Evolutionary conservation across 2,113 vertebrate species (phyloP), one percentile per base, ranked within the genome.

Genomic region (Phrynosoma platyrhinos): DNA sequence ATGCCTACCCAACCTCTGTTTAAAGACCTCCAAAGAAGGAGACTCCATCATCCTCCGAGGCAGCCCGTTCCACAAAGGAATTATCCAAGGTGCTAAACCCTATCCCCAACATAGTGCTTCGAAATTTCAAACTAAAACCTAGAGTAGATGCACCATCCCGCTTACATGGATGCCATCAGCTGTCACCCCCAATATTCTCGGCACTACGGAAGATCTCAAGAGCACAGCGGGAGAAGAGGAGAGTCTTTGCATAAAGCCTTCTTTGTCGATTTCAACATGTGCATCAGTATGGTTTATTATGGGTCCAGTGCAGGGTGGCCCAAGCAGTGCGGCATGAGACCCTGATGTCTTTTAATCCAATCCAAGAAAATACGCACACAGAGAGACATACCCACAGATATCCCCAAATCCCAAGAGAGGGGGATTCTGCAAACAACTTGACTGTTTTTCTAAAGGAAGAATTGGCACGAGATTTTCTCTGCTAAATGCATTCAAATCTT

Each of bases 391-490:
- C 18, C 14, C 18, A 16, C 55, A 58, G 74, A 42, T 18, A 88
- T 42, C 81, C 64, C 47, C 9, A 1, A 9, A 64, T 84, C 87
- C 74, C 75, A 58, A 1, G 64, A 14, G 81, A 79, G 64, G 47
- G 62, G 32, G 3, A 30, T 27, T 83, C 71, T 74, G 82, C 16
- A 53, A 36, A 86, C 85, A 83, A 58, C 9, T 4, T 32, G 78
- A 9, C 27, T 81, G 72, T 78, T 75, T 81, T 83, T 81, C 62
- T 12, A 66, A 82, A 75, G 71, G 83, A 79, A 85, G 82, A 84
- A 69, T 16, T 21, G n/a, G 55, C 55, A 25, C 9, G 66, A 83
- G 52, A 1, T 18, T 27, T 71, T 25, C 21, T 89, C 62, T 77
- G 71, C 32, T 89, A 86, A 88, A 84, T 40, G 79, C 66, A 42